A percentile compares a stretch with the other conserved stretches of the same genome.
These are phyloP conservation scores for Rambutsinella grinnellia DNA, from an alignment of 2,888 invertebrate genomes.

Conservation along the genomic window DNA sequence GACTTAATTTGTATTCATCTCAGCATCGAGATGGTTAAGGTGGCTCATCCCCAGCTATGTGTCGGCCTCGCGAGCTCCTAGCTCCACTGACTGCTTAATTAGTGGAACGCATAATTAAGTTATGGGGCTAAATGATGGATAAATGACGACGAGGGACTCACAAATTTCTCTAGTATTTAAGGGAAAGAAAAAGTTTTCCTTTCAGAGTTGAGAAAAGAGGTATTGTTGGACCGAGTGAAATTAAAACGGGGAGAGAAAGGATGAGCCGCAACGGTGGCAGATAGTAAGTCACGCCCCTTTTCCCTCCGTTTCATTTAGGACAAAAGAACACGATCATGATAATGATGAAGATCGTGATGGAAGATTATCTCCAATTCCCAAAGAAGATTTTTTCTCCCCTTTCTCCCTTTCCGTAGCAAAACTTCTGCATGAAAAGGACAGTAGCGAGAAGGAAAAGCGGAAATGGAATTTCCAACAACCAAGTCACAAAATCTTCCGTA, in stretches of 20 bases:
- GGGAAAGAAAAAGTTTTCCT: not conserved
- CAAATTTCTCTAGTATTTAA: constrained; percentile 30
- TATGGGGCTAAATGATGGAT: constrained; percentile 62
- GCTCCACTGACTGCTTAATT: constrained; percentile 55
- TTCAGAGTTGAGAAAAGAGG: not conserved
- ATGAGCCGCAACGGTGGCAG: not conserved
- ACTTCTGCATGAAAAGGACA: not conserved
- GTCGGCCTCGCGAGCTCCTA: constrained; percentile 17
- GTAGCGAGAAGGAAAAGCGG: not conserved
- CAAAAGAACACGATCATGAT: constrained; percentile 13
- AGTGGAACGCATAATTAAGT: constrained; percentile 61
- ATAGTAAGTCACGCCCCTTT: constrained; percentile 8
- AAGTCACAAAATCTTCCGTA: not conserved
- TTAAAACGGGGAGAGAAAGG: not conserved
- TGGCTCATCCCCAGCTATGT: constrained; percentile 28
- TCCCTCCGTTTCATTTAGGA: not conserved
- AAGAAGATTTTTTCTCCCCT: constrained; percentile 2
- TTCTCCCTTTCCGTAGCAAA: not conserved
- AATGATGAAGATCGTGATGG: constrained; percentile 33
- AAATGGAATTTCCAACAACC: constrained; percentile 1
- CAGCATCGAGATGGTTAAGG: constrained; percentile 47
- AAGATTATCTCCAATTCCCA: constrained; percentile 35
- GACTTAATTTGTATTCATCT: constrained; percentile 57
- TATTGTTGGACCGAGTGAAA: not conserved
- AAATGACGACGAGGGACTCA: constrained; percentile 58